Evolutionary conservation across 2,113 vertebrate species (phyloP).

Genomic region (Raphicerus campestris): DNA sequence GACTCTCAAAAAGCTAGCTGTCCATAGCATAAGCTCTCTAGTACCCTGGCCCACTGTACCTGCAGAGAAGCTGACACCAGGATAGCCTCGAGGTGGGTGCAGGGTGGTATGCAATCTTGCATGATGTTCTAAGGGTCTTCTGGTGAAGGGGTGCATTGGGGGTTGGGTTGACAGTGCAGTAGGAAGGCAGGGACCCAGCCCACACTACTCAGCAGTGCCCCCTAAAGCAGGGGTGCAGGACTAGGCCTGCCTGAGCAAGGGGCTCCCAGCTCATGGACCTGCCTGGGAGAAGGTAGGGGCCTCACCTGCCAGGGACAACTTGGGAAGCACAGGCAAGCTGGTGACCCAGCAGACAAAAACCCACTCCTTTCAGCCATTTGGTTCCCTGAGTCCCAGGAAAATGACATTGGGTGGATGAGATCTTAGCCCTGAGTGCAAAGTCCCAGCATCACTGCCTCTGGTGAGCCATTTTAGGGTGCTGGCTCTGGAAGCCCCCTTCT

Average conservation of each 20-base stretch:
- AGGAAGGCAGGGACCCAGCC: background rate
- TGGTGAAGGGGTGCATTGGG: fast-evolving
- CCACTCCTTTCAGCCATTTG: background rate
- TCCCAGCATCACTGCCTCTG: too few relatives aligned
- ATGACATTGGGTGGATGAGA: background rate
- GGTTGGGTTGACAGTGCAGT: background rate
- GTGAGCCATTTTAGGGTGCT: background rate
- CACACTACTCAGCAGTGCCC: background rate
- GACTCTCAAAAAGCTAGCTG: background rate
- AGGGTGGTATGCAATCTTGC: background rate
- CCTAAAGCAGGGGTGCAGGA: background rate
- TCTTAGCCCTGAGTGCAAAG: background rate
- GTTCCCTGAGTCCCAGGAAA: background rate
- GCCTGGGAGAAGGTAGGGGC: too few relatives aligned
- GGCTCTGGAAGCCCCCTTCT: background rate
- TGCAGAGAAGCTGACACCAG: background rate
- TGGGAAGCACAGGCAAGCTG: background rate
- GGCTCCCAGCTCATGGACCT: fast-evolving
- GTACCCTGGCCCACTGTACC: background rate
- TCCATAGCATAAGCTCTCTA: background rate
- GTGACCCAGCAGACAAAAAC: background rate
- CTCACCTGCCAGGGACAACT: background rate
- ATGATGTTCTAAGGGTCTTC: background rate
- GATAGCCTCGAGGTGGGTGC: background rate
- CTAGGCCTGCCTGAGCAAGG: background rate